These are phyloP conservation scores for Menura novaehollandiae DNA, from an alignment of 2,113 vertebrate genomes.

Conservation along the genomic window DNA sequence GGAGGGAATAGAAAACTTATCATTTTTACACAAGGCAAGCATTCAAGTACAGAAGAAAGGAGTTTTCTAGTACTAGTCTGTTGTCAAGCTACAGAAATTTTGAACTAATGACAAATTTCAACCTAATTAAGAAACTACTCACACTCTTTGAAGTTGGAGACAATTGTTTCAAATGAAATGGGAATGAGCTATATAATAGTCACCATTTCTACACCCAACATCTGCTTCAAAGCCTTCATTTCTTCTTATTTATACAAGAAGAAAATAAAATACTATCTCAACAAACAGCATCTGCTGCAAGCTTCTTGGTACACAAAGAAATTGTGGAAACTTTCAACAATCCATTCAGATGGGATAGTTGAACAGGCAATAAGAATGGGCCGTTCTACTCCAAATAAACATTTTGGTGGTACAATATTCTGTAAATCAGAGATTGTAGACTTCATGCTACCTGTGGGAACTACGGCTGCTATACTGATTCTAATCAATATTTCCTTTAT, in stretches of 20 bases:
- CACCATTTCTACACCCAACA: background rate
- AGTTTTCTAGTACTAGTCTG: background rate
- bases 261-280: background rate
- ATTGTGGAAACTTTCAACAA: background rate
- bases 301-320: background rate
- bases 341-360: background rate
- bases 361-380: background rate
- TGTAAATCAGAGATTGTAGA: background rate
- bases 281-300: background rate
- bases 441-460: background rate
- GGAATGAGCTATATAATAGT: background rate
- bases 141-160: background rate
- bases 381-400: background rate
- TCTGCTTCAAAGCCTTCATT: background rate
- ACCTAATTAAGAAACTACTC: background rate
- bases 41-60: background rate
- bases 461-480: background rate
- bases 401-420: background rate
- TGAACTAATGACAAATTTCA: background rate
- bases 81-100: background rate
- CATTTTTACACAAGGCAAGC: background rate
- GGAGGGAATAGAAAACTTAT: rapidly evolving
- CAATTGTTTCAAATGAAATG: background rate
- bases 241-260: background rate
- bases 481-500: background rate